Evolutionary conservation across 2,113 vertebrate genomes (phyloP), one percentile per base, ranked within the genome.

Genomic region (Amphiprion percula): DNA sequence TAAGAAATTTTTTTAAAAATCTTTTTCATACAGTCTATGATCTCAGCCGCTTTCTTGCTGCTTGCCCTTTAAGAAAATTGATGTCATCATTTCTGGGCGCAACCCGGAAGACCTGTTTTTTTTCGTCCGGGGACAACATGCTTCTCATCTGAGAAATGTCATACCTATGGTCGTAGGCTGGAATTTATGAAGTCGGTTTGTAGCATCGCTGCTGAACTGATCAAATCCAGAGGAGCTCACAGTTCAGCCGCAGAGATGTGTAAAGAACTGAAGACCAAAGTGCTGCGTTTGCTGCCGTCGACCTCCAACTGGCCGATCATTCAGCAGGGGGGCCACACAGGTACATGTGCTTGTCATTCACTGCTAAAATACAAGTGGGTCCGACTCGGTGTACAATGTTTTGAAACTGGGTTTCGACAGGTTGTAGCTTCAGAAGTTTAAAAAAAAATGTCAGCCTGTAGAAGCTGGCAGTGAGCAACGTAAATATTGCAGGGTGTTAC

Each of bases 251-350:
- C 44, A 26, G 60, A 58, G 0, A 94, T 94, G 94, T 93, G 90
- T 46, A 93, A 94, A 73, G 93, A 93, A 60, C 84, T 91, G 3
- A 92, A 91, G 83, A 92, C 90, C 3, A 89, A 88, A 79, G 79
- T 95, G 54, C 71, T 95, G 79, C 82, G 73, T 12, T 63, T 94
- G 26, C 10, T 44, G 0, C 66, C 86, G 19, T 71, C 50, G 58
- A 71, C 47, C 17, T 26, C 30, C 10, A 87, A 80, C 15, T 91
- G 88, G 3, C 90, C 83, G 11, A 66, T 65, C 1, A 16, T 33
- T 0, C 61, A n/a, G 1, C 58, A 44, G 46, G 84, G 69, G 49
- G 23, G 26, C 24, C 77, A 23, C 0, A 33, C 86, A 84, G 91
- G 91, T 93, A 44, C 15, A 16, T 1, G 4, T 37, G 26, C 47